phyloP scores from a whole-genome alignment of 1,140 invertebrate genomes.

The Ceratina japonica region DNA sequence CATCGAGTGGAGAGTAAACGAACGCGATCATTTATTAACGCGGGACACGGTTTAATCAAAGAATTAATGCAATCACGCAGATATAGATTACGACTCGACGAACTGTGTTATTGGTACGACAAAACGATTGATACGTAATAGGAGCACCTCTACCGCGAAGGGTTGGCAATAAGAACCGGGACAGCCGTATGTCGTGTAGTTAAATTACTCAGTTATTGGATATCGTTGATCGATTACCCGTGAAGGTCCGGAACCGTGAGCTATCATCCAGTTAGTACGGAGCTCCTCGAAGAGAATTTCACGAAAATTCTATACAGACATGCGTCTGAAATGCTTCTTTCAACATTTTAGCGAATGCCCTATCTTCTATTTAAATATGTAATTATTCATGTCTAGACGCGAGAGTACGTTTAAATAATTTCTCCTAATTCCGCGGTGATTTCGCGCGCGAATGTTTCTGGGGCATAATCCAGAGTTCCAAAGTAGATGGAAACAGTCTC shows the following conservation, averaged over 20 bases:
- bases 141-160: not conserved
- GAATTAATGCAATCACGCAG: not conserved
- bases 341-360: no score
- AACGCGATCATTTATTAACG: not conserved
- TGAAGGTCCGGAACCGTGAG: not conserved
- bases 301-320: no score
- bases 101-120: not conserved
- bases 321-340: no score
- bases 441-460: not conserved
- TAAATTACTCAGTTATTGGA: conserved; percentile 19
- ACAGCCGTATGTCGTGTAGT: not conserved
- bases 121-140: conserved; percentile 18
- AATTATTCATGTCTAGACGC: no score
- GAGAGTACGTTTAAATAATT: not conserved
- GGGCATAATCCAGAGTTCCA: not conserved
- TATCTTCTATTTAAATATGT: no score
- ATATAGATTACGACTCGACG: conserved; percentile 11
- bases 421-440: not conserved
- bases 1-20: no score
- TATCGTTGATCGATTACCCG: not conserved
- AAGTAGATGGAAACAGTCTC: not conserved
- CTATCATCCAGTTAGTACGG: no score
- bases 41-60: not conserved
- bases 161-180: conserved; percentile 1
- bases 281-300: no score